Conservation (phyloP, 2,888 invertebrate species). For the Zeuzera pyrina region DNA sequence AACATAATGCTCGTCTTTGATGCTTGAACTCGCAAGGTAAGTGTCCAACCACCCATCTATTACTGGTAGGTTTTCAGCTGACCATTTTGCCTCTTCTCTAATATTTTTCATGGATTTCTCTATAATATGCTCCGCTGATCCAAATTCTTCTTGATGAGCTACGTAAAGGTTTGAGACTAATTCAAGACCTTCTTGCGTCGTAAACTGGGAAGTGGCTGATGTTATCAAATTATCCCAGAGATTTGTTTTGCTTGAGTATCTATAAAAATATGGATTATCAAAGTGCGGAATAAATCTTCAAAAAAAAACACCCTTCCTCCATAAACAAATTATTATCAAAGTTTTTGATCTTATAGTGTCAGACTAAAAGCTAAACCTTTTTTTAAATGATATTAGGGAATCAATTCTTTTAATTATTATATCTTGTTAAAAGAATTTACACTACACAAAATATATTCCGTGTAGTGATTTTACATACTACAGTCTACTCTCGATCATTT, state of each 20-base stretch:
- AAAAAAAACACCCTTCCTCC: too few relatives aligned
- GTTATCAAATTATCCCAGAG: conserved; percentile 84
- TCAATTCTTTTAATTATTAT: too few relatives aligned
- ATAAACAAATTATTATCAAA: too few relatives aligned
- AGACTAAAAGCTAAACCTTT: too few relatives aligned
- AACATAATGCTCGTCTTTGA: conserved; percentile 29
- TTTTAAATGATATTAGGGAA: background rate
- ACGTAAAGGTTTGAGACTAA: conserved; percentile 78
- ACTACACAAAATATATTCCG: too few relatives aligned
- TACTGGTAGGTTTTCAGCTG: conserved; percentile 80
- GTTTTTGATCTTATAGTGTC: too few relatives aligned
- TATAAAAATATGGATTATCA: conserved; percentile 27
- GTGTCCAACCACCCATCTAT: conserved; percentile 81
- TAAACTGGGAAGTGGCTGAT: conserved; percentile 82
- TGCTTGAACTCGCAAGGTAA: conserved; percentile 47
- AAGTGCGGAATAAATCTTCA: background rate
- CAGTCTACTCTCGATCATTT: too few relatives aligned
- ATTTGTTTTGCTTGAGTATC: conserved; percentile 78
- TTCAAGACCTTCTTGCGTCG: conserved; percentile 81
- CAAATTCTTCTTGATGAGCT: conserved; percentile 77
- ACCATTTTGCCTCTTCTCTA: conserved; percentile 83
- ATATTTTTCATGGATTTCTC: conserved; percentile 82
- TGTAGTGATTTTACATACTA: too few relatives aligned
- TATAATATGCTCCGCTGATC: conserved; percentile 81
- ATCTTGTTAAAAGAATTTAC: too few relatives aligned